A percentile compares a stretch with the other conserved stretches of the same genome.
phyloP scores from a whole-genome alignment of 2,113 vertebrate genomes.

The Centropus unirufus region DNA sequence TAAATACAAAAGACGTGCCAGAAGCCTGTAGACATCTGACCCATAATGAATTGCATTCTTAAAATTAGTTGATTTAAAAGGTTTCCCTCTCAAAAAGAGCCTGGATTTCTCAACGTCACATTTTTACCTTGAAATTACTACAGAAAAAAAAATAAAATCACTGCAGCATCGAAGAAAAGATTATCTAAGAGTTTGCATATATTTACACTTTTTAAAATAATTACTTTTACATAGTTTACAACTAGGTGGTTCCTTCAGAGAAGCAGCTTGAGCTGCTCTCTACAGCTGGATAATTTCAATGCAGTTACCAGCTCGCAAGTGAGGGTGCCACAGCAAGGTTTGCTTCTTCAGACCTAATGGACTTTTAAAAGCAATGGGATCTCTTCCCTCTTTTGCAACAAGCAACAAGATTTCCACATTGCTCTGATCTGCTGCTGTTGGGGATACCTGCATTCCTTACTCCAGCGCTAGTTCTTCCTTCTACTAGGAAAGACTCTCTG shows the following conservation, averaged over 20 bases:
- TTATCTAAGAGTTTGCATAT: conserved; percentile 61
- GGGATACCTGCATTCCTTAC: background rate
- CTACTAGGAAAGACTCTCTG: background rate
- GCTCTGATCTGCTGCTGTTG: background rate
- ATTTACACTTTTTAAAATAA: conserved; percentile 74
- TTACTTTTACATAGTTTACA: conserved; percentile 42
- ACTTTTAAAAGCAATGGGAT: background rate
- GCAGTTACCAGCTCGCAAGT: background rate
- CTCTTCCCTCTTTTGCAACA: background rate
- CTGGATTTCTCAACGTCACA: background rate
- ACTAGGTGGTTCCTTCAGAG: background rate
- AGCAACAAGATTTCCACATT: background rate
- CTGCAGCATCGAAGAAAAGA: conserved; percentile 60
- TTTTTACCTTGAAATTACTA: conserved; percentile 44
- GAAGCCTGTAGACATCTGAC: background rate
- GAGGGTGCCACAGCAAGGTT: background rate
- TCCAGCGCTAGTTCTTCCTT: background rate
- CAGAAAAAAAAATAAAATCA: conserved; percentile 25
- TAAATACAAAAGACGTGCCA: conserved; percentile 34
- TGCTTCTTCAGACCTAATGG: background rate
- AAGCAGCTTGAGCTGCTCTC: conserved; percentile 39
- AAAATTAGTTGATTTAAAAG: conserved; percentile 35
- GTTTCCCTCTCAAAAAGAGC: conserved; percentile 24
- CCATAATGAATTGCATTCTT: background rate
- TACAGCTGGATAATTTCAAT: background rate